Evolutionary conservation across 2,113 vertebrate species (phyloP), one percentile per base, ranked within the genome.

Genomic region (Gallinago media): DNA sequence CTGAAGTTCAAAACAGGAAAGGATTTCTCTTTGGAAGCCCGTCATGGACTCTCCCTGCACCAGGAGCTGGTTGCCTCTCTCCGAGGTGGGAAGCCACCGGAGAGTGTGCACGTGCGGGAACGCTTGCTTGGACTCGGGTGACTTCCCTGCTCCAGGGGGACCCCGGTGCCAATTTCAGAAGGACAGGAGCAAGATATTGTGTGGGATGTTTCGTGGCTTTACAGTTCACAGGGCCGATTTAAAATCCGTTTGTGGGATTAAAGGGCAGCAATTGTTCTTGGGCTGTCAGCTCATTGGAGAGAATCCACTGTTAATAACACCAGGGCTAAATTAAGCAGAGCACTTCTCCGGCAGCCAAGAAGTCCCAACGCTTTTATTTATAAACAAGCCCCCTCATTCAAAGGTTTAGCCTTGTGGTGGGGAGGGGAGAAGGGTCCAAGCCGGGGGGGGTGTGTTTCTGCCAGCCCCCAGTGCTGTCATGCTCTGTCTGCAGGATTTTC

Each of bases 191-290:
- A 8, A 59, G 94, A 44, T 13, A 3, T 8, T 52, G 76, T 72
- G 76, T 50, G 62, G 2, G 1, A 29, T 61, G 77, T 44, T 89
- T 65, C 81, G 17, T 5, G 73, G 63, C 25, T 75, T 73, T 70
- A 44, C 70, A 40, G 89, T 52, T 81, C 93, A 82, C 8, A 7
- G 58, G 77, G 47, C 80, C 20, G 26, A 36, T 75, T 85, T 79
- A 46, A 92, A 91, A 87, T 68, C 73, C 11, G 3, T 73, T 65
- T 68, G 87, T 58, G 77, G 89, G 61, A 75, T 92, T 89, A 89
- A 91, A 94, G 52, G 66, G 87, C 78, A n/a, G 74, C 84, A 27
- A 78, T 94, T 96, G 80, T 89, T 97, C 84, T 81, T 82, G 44
- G 11, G 70, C 66, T 66, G 91, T 85, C 87, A 73, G 93, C 5